Percentiles rank a stretch among this genome's conserved stretches.
Evolutionary conservation across 2,113 vertebrate genomes (phyloP).

Genomic region (Dendropsophus ebraccatus): DNA sequence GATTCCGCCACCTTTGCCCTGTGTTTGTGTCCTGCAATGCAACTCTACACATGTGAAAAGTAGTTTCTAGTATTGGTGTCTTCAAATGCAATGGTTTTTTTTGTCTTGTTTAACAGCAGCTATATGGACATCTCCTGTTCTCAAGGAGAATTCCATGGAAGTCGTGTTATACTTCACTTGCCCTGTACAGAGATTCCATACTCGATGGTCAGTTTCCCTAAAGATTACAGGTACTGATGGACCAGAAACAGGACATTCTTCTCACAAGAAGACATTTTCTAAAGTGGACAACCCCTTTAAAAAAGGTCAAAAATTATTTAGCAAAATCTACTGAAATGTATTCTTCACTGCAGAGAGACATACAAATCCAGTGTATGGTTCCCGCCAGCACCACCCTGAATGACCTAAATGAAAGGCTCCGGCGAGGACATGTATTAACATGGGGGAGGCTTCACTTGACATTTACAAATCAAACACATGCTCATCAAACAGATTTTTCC

Average conservation of each 20-base stretch:
- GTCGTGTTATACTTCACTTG: no score
- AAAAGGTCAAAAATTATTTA: background rate
- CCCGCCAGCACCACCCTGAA: background rate
- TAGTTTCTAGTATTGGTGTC: no score
- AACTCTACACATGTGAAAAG: no score
- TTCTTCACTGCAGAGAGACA: background rate
- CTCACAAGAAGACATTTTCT: background rate
- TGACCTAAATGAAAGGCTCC: slow-evolving; percentile 23
- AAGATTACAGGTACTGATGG: no score
- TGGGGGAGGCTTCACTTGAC: slow-evolving; percentile 47
- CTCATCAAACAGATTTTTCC: slow-evolving; percentile 33
- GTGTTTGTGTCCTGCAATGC: no score
- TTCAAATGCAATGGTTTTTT: no score
- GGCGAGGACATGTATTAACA: slow-evolving; percentile 9
- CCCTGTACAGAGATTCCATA: no score
- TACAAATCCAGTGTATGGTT: background rate
- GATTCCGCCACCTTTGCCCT: no score
- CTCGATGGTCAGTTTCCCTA: no score
- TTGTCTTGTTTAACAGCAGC: no score
- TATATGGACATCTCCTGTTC: no score
- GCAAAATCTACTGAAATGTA: background rate
- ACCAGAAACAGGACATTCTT: background rate
- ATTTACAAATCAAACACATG: slow-evolving; percentile 54
- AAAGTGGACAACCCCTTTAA: background rate
- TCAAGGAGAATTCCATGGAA: no score